Evolutionary conservation across 2,888 invertebrate genomes (phyloP), one percentile per base, ranked within the genome.

Genomic region (Germaria angustata): DNA sequence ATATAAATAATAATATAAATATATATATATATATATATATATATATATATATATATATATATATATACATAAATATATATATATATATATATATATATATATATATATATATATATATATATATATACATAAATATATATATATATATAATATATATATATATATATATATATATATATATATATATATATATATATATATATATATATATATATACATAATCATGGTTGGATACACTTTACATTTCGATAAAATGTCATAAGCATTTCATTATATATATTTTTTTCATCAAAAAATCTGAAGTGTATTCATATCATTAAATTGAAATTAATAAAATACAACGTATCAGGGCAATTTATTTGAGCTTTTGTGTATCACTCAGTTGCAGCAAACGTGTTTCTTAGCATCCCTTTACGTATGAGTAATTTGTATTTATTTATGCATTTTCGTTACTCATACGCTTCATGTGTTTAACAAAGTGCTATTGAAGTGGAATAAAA

Each of bases 251-350:
- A 11, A 20, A 20, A 55, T 55, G 20, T 55, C 55, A 55, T 34
- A 36, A 55, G 34, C 55, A 55, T 55, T 28, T 28, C 6, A 28
- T 6, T 28, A 6, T 3, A 28, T 28, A 5, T 28, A 5, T 28
- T 6, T 28, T 28, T 28, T 28, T 28, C 28, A 6, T 6, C 28
- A 3, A 28, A 8, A 55, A 55, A 55, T 55, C 34, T 11, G 2
- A 44, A 44, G 8, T 22, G 55, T 34, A 59, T 61, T 11, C 61
- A 61, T 4, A 61, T 28, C 61, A 61, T 61, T 41, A 61, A 41
- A 61, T 61, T 15, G 15, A 41, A 61, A 61, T 61, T 7, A 39
- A 41, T 61, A 39, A 61, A 41, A 41, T 17, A 36, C 22, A 17
- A 24, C 24, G 22, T n/a, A 22, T 22, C 4, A 34, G 0, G 34